Base-by-base conservation (phyloP, 2,888 invertebrate genomes). In the Vesta saturnalis region DNA sequence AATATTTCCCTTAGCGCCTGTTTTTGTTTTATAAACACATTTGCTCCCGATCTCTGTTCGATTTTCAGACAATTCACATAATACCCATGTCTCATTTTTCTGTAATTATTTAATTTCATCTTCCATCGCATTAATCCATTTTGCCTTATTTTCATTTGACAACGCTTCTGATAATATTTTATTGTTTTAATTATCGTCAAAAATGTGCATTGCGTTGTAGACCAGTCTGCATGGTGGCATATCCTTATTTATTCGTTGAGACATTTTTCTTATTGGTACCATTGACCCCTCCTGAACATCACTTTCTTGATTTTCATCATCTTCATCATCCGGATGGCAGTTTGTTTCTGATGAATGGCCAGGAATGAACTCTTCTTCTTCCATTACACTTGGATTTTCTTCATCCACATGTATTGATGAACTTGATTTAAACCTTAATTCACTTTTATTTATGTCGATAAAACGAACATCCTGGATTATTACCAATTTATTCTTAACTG, bases 11-110 rank as follows among this genome's bases (percentile, higher is more conserved):
- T 74, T 64, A 46, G 60, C 35, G 46, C 71, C 61, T 16, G 47
- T 73, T 69, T 76, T 77, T 2, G 67, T 68, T 57, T 71, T 74
- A 55, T 73, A 77, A 15, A 74, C 72, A 73, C 76, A 77, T 56
- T 70, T 74, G 16, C 64, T 73, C 58, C 70, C 69, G 5, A 77
- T 72, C 10, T 71, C 65, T 56, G 68, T 70, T 49, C 56, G 60
- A 57, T 72, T 70, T 6, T 4, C 14, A 14, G 76, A 74, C 56
- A 56, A 67, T 18, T 70, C 64, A 19, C 72, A 72, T 12, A 75
- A 47, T 19, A 69, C 70, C 76, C 78, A 77, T 22, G 74, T 72
- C 49, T 73, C 65, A 64, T 76, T 72, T 30, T 62, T 43, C 19
- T 56, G 59, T 14, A 77, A 60, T 30, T 72, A 57, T 1, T 61